These are phyloP conservation scores for Melitaea athalia DNA, from an alignment of 2,888 invertebrate species.

Conservation along the genomic window DNA sequence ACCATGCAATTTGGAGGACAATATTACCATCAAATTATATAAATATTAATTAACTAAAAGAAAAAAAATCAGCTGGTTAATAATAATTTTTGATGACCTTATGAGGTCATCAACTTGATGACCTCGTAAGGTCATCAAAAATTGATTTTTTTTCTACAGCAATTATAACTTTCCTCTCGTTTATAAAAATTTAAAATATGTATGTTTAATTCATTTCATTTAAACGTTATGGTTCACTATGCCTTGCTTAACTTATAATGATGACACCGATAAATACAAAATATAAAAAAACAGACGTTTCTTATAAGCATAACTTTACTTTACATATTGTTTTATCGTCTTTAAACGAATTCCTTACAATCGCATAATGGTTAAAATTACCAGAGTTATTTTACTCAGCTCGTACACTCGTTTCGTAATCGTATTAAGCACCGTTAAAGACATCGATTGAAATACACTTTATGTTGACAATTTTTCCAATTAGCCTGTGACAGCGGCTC, in stretches of 20 bases:
- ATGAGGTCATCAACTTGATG: too few relatives aligned
- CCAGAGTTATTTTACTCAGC: background rate
- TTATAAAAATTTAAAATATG: too few relatives aligned
- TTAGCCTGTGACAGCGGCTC: conserved; percentile 24
- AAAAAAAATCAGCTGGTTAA: too few relatives aligned
- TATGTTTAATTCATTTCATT: too few relatives aligned
- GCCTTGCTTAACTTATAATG: background rate
- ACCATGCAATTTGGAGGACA: too few relatives aligned
- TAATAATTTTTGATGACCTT: too few relatives aligned
- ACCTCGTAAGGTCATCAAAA: too few relatives aligned
- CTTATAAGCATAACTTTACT: background rate
- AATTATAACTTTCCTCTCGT: too few relatives aligned
- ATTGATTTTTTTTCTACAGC: too few relatives aligned
- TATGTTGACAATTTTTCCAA: conserved; percentile 22
- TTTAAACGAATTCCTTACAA: background rate
- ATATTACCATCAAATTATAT: too few relatives aligned
- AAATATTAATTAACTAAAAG: too few relatives aligned
- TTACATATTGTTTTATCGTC: background rate
- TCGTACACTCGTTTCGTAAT: background rate
- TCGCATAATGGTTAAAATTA: background rate
- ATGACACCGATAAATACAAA: background rate
- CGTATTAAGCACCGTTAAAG: conserved; percentile 14
- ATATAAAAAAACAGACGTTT: background rate
- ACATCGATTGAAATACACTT: background rate
- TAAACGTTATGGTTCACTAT: too few relatives aligned